Base-by-base conservation (phyloP, 1,140 invertebrate species). In the Cyrtorhinus lividipennis region DNA sequence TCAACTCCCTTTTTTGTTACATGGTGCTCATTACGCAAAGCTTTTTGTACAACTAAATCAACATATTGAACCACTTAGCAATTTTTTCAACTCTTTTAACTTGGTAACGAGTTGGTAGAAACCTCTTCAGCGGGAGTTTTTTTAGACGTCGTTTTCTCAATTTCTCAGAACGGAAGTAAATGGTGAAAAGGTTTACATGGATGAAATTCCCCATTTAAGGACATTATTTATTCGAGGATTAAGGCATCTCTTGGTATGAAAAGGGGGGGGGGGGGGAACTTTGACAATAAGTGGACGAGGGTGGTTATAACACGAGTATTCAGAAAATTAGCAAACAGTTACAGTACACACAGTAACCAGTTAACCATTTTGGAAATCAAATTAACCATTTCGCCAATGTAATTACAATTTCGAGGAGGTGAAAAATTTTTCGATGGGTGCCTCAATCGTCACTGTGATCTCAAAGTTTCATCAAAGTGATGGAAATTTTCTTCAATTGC, bases 21-120 rank as follows among this genome's bases (percentile, higher is more conserved):
- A 53, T 5, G 48, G 10, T 20, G 48, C 48, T 53, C 48, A 53
- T 53, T 53, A 53, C 18, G 20, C 48, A n/a, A n/a, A n/a, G 10
- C 48, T 8, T 53, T 8, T 20, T 53, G 8, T 22, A 5, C 15
- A 38, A 38, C 48, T 53, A 15, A 53, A 13, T 53, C 48, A 53
- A 53, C 48, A 53, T 53, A 53, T 53, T 53, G 48, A 53, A 22
- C 48, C 48, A 53, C 48, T 53, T 53, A 15, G 15, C 5, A 38
- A 38, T 15, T 8, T 38, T 38, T 15, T 38, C n/a, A n/a, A n/a
- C n/a, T n/a, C 38, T 22, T 53, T 53, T 20, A 53, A 53, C 48
- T 53, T 53, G 10, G 20, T 53, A 53, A 53, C 48, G 48, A 53
- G 48, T 53, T 22, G 20, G 48, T 5, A 20, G 10, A 53, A 53